Conservation (phyloP, 1,140 invertebrate species). For the Hyles euphorbiae region DNA sequence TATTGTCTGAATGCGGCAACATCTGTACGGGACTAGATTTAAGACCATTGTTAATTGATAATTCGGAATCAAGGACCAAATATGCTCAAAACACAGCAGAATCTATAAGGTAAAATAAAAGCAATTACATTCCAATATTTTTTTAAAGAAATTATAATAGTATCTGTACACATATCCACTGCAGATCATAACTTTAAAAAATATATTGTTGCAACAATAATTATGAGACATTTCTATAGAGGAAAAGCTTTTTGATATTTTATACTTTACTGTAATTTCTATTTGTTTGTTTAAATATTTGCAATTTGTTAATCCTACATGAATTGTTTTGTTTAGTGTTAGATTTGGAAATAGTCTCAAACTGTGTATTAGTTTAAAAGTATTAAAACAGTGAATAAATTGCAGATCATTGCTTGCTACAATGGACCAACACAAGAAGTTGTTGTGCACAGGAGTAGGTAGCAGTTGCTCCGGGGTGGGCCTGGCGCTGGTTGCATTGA, state of each 20-base stretch:
- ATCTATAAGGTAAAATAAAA: slow-evolving; percentile 40
- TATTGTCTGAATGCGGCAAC: slow-evolving; percentile 51
- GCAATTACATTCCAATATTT: not conserved
- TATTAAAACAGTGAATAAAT: slow-evolving; percentile 2
- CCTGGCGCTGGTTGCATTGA: slow-evolving; percentile 49
- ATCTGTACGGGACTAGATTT: slow-evolving; percentile 53
- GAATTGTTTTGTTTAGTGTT: no score
- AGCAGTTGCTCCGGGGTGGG: slow-evolving; percentile 48
- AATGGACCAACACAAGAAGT: slow-evolving; percentile 43
- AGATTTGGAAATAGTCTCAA: no score
- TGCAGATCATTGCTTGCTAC: slow-evolving; percentile 38
- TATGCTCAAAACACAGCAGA: slow-evolving; percentile 52
- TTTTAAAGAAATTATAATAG: not conserved
- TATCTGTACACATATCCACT: not conserved
- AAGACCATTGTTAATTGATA: slow-evolving; percentile 40
- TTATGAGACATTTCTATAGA: no score
- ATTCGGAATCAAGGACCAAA: slow-evolving; percentile 38
- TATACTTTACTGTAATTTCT: no score
- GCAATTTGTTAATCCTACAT: no score
- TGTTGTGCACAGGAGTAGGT: slow-evolving; percentile 46
- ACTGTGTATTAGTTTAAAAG: no score
- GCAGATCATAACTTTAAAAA: not conserved
- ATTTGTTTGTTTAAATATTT: no score
- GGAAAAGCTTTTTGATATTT: no score
- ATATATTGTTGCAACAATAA: not conserved